These are phyloP conservation scores for Norana najaformis DNA, from an alignment of 2,888 invertebrate genomes.

Conservation along the genomic window DNA sequence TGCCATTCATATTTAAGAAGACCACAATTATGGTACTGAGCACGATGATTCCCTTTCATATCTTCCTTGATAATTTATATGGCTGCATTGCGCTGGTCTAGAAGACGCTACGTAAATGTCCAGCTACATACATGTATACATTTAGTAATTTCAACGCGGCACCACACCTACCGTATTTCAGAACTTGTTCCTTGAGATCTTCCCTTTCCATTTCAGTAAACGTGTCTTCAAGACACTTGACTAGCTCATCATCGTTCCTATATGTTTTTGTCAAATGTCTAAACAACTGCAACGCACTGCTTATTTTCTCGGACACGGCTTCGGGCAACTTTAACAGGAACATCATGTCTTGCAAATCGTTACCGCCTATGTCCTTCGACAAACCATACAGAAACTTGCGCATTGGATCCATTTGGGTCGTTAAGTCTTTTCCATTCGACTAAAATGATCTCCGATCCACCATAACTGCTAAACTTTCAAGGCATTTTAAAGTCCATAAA, in stretches of 20 bases:
- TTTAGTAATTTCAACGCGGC: too few species aligned
- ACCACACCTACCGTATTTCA: not conserved
- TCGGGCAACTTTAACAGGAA: not conserved
- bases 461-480: not conserved
- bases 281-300: not conserved
- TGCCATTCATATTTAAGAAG: too few species aligned
- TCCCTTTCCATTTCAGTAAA: not conserved
- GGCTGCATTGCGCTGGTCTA: too few species aligned
- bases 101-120: too few species aligned
- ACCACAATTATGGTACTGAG: too few species aligned
- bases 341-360: not conserved
- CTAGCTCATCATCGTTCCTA: not conserved
- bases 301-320: not conserved
- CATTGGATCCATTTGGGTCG: not conserved
- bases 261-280: not conserved
- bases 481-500: not conserved
- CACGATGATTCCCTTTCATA: too few species aligned
- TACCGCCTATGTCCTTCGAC: not conserved
- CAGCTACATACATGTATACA: too few species aligned
- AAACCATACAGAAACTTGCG: not conserved
- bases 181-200: not conserved
- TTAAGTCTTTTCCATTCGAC: not conserved
- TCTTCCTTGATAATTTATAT: too few species aligned
- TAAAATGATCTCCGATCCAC: not conserved
- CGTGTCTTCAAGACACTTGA: not conserved